A percentile compares a stretch with the other conserved stretches of the same genome.
phyloP scores from a whole-genome alignment of 2,888 invertebrate species.

The Chrysolina americana region DNA sequence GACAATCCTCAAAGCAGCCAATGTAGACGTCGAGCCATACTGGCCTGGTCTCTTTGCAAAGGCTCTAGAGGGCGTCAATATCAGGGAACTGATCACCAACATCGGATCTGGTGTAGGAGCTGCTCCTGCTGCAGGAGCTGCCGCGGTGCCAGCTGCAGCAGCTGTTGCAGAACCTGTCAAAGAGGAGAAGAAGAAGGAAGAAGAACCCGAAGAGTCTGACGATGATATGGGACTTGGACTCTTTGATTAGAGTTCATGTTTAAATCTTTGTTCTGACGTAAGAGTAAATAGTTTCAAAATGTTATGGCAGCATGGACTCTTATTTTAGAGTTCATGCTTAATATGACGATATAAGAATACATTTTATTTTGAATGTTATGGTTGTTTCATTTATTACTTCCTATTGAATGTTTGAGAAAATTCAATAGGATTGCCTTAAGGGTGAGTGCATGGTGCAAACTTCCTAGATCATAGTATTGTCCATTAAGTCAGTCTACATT shows the following conservation, averaged over 20 bases:
- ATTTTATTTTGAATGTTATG: no score
- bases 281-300: slow-evolving; percentile 34
- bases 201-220: slow-evolving; percentile 83
- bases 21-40: slow-evolving; percentile 97
- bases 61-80: slow-evolving; percentile 94
- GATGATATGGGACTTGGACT: slow-evolving; percentile 96
- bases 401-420: no score
- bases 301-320: slow-evolving; percentile 2
- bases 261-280: slow-evolving; percentile 16
- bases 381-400: no score
- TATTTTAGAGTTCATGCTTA: not conserved
- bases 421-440: no score
- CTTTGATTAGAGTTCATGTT: slow-evolving; percentile 73
- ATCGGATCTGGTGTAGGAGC: slow-evolving; percentile 93
- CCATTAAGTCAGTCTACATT: no score
- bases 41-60: slow-evolving; percentile 99
- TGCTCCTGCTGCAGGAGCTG: slow-evolving; percentile 82
- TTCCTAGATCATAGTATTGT: no score
- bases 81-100: slow-evolving; percentile 93
- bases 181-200: slow-evolving; percentile 86
- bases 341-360: no score
- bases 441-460: no score
- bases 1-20: slow-evolving; percentile 96
- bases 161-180: slow-evolving; percentile 75
- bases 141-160: slow-evolving; percentile 78